Percentiles rank a stretch among this genome's conserved stretches.
Conservation (phyloP, 1,140 invertebrate species). For the Pseudachorutes palmiensis region DNA sequence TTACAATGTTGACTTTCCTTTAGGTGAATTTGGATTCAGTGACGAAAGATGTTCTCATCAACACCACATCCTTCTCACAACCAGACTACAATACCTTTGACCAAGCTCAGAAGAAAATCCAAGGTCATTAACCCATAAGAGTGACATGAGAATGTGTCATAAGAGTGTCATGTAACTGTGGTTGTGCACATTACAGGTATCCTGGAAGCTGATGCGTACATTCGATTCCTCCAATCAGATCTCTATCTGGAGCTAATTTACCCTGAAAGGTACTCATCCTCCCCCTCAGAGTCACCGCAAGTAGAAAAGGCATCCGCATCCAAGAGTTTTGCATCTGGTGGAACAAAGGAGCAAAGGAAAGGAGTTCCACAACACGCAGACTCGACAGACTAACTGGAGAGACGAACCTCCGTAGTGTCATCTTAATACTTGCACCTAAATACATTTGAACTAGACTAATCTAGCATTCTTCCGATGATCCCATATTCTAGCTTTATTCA, state of each 20-base stretch:
- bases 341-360: neutral
- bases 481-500: no score
- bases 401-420: neutral
- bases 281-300: neutral
- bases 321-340: neutral
- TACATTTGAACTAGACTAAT: no score
- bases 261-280: constrained; percentile 37
- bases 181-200: no score
- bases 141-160: no score
- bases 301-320: neutral
- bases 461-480: no score
- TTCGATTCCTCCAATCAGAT: constrained; percentile 50
- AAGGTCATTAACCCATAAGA: no score
- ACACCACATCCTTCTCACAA: constrained; percentile 41
- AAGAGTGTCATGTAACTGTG: no score
- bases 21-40: constrained; percentile 52
- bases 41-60: constrained; percentile 45
- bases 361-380: neutral
- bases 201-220: constrained; percentile 53
- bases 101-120: constrained; percentile 50
- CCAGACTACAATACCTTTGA: constrained; percentile 46
- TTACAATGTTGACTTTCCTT: neutral
- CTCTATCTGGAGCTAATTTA: constrained; percentile 47
- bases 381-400: neutral
- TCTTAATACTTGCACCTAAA: no score